Percentiles rank a stretch among this genome's conserved stretches.
phyloP scores from a whole-genome alignment of 1,140 invertebrate genomes.

The Nephotettix cincticeps region DNA sequence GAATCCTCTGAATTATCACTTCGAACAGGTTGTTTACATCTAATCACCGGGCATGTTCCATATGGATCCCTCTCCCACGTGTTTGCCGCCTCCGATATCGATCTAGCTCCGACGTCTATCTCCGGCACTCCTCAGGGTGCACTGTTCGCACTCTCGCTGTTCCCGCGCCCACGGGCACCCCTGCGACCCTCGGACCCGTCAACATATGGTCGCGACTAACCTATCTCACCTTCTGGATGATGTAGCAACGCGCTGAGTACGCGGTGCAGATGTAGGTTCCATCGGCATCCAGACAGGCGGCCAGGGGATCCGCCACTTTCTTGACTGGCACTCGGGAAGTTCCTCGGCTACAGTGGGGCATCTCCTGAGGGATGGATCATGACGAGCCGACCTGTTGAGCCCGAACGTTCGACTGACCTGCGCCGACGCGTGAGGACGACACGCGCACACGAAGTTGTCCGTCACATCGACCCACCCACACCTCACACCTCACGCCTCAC shows the following conservation, averaged over 20 bases:
- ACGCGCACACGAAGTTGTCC: background rate
- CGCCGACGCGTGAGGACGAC: background rate
- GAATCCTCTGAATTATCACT: too few relatives aligned
- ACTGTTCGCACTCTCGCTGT: too few relatives aligned
- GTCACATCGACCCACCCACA: background rate
- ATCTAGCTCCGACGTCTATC: too few relatives aligned
- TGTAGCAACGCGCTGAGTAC: constrained; percentile 59
- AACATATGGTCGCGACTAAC: constrained; percentile 29
- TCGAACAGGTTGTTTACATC: background rate
- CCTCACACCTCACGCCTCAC: background rate
- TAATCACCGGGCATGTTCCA: constrained; percentile 2
- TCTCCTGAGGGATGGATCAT: background rate
- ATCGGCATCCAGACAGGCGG: constrained; percentile 55
- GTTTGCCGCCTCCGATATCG: background rate
- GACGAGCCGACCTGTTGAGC: constrained; percentile 27
- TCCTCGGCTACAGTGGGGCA: constrained; percentile 23
- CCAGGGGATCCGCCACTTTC: constrained; percentile 46
- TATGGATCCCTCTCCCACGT: constrained; percentile 21
- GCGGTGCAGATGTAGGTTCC: constrained; percentile 60
- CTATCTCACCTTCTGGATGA: constrained; percentile 58
- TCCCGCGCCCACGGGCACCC: too few relatives aligned
- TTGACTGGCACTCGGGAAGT: background rate
- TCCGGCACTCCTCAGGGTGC: too few relatives aligned
- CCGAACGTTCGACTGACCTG: background rate
- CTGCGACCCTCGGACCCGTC: background rate